Conservation (phyloP, 2,888 invertebrate genomes). For the Leptodirus hochenwartii region DNA sequence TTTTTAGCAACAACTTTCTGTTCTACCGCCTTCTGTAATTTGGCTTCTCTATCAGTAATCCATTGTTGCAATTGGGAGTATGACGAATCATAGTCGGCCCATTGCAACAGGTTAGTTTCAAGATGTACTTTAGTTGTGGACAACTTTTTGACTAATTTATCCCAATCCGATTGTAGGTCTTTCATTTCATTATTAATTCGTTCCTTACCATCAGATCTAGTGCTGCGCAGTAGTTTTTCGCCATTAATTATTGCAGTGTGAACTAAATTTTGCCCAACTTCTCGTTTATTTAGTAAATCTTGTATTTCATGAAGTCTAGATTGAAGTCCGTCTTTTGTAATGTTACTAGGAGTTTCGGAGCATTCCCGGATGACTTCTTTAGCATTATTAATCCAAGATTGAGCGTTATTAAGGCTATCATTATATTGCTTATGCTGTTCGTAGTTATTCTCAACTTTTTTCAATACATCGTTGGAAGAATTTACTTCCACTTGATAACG, state of each 20-base stretch:
- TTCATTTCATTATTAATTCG: conserved; percentile 72
- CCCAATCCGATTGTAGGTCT: conserved; percentile 85
- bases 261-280: conserved; percentile 74
- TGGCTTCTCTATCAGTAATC: conserved; percentile 85
- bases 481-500: conserved; percentile 79
- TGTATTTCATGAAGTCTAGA: conserved; percentile 61
- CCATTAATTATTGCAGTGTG: conserved; percentile 78
- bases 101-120: conserved; percentile 80
- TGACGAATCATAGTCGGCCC: conserved; percentile 91
- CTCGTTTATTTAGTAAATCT: conserved; percentile 60
- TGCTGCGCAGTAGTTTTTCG: conserved; percentile 75
- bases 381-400: conserved; percentile 74
- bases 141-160: conserved; percentile 76
- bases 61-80: conserved; percentile 85
- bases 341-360: conserved; percentile 58
- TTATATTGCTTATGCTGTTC: conserved; percentile 73
- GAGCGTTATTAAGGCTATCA: conserved; percentile 54
- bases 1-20: conserved; percentile 67
- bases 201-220: conserved; percentile 77
- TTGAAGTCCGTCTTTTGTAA: conserved; percentile 69
- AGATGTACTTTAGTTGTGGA: conserved; percentile 79
- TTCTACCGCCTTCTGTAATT: conserved; percentile 76
- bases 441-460: conserved; percentile 76
- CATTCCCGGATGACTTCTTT: conserved; percentile 65
- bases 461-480: conserved; percentile 73